Base-by-base conservation (phyloP, 2,888 invertebrate genomes). In the Drosophila kuntzei region DNA sequence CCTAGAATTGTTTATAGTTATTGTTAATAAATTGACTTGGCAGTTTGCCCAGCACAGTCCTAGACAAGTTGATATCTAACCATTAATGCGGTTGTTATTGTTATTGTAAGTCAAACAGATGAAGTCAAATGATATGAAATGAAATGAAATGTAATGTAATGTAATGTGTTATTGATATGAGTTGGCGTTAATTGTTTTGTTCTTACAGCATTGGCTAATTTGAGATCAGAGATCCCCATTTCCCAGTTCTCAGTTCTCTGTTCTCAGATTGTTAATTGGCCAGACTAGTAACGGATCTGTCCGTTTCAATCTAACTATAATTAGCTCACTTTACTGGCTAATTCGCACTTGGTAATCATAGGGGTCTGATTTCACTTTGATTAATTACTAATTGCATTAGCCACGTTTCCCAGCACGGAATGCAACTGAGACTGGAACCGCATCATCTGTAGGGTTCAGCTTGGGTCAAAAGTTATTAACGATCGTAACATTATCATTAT, bases 281-380 rank as follows among this genome's bases (percentile, higher is more conserved):
- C 41, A 8, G 27, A 41, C 39, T 29, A 20, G 74, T 14, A 55
- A 37, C 61, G 61, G 54, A 75, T 63, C 32, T 53, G 61, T 39
- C 27, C 20, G 39, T 44, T 43, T 54, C 51, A 29, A 32, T 54
- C 51, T 27, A 49, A 47, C 22, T 44, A 54, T 65, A 70, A 75
- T 75, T 65, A 59, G 75, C 61, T 53, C 64, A 65, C 34, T 70
- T 66, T 51, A 47, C 34, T 65, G 64, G 50, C 63, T 67, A 65
- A 70, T 78, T 79, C 67, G 44, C 78, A 77, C 70, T 61, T 73
- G 60, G 44, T 67, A 67, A 78, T 77, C 61, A 53, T 53, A 66
- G 60, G 43, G 54, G 37, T 78, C 50, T 57, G 9, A 47, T 59
- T 62, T 69, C 78, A 49, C 37, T 64, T 64, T 62, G 64, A 77